A percentile compares a stretch with the other conserved stretches of the same genome.
Conservation (phyloP, 2,888 invertebrate species). For the Patella depressa region DNA sequence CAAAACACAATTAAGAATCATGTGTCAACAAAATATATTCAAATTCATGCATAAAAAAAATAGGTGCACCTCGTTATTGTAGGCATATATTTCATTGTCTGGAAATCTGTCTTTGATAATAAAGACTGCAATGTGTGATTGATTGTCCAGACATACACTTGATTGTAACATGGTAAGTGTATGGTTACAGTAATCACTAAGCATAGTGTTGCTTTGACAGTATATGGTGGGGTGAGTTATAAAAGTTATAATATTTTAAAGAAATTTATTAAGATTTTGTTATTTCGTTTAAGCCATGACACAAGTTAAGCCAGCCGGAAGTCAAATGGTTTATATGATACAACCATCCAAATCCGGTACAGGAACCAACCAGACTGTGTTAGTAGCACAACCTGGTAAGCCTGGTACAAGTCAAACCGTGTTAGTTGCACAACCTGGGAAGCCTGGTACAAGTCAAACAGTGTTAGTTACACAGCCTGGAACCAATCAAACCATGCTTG, state of each 20-base stretch:
- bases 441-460: background rate
- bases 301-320: background rate
- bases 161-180: no score
- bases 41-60: no score
- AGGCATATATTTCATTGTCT: no score
- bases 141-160: no score
- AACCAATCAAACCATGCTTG: constrained; percentile 29
- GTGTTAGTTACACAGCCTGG: constrained; percentile 18
- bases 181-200: no score
- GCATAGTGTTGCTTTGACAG: background rate
- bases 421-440: background rate
- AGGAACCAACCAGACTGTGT: background rate
- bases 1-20: no score
- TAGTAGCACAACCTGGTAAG: constrained; percentile 14
- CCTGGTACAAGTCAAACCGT: constrained; percentile 15
- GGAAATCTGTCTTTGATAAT: no score
- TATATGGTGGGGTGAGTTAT: background rate
- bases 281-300: background rate
- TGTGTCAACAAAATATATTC: no score
- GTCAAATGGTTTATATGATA: constrained; percentile 3
- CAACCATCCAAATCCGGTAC: background rate
- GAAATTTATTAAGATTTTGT: background rate
- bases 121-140: no score
- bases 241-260: background rate
- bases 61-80: no score